Base-by-base conservation (phyloP, 2,797 vertebrate species). In the Ctenopoma multispine region DNA sequence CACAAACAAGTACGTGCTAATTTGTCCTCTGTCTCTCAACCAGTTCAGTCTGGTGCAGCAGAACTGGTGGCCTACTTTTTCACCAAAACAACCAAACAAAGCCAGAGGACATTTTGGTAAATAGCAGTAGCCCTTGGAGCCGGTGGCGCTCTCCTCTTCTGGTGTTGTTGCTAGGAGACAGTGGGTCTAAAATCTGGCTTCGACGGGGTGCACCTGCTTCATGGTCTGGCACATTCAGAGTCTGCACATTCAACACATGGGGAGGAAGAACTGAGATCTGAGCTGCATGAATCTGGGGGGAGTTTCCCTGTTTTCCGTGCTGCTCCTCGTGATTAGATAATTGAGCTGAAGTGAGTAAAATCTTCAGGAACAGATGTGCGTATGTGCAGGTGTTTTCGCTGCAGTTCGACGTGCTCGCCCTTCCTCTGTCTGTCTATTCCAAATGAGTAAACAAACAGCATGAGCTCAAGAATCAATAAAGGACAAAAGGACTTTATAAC, bases 111-210 rank as follows among this genome's bases (percentile, higher is more conserved):
- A 5, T 84, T 90, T 87, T 78, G 84, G 88, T 86, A 88, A 86
- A 88, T 69, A 84, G 83, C 83, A 58, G 68, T 69, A 63, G 75
- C 77, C 85, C 77, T 70, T 36, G 49, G 84, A 80, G 88, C 87
- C 72, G 80, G 75, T 82, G 79, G 72, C 50, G 72, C 81, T 82
- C 78, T 77, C 48, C 66, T 83, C 69, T 83, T 87, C 66, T 89
- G 85, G 82, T 88, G 81, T 77, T 91, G 92, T 93, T 94, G 93
- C 92, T 94, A 93, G 91, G 93, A 93, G 87, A 94, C 92, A n/a
- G 81, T 57, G 69, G 77, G 73, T 86, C 83, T 87, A 71, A 89
- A 88, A 91, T 89, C 87, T 85, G 88, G 84, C 85, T 83, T 76
- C 13, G 60, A 58, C 6, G 50, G 80, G 79, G 77, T 48, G 90